These are phyloP conservation scores for Papilio helenus DNA, from an alignment of 1,140 invertebrate genomes.

Conservation along the genomic window DNA sequence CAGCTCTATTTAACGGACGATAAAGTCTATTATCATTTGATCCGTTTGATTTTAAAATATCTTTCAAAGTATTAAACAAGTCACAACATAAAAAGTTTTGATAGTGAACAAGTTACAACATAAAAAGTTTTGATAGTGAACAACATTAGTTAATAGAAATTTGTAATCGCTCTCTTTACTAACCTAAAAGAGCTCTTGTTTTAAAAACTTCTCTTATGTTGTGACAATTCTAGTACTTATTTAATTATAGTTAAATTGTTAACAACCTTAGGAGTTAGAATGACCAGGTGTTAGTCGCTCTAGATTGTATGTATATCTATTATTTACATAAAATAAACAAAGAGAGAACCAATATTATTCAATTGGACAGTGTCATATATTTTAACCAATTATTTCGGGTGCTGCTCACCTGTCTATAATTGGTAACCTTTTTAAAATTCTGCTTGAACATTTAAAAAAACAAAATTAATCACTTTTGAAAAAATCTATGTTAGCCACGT, in stretches of 20 bases:
- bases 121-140: background rate
- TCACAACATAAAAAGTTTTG: background rate
- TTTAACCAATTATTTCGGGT: conserved; percentile 55
- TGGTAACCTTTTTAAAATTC: conserved; percentile 42
- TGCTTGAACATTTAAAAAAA: conserved; percentile 40
- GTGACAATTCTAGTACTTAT: background rate
- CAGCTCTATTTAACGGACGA: background rate
- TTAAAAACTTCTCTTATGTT: background rate
- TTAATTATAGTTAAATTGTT: conserved; percentile 27
- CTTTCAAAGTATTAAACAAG: background rate
- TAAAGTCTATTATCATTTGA: background rate
- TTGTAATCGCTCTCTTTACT: background rate
- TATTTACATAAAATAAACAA: conserved; percentile 41
- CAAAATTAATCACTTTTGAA: conserved; percentile 66
- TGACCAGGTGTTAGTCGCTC: conserved; percentile 69
- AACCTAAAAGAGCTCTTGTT: background rate
- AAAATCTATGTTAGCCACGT: conserved; percentile 80
- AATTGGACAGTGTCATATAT: conserved; percentile 26
- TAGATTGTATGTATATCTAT: conserved; percentile 46
- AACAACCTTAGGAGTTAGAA: conserved; percentile 57
- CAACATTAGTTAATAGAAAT: background rate
- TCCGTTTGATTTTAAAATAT: background rate
- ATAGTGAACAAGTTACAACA: background rate
- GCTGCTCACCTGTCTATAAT: conserved; percentile 48
- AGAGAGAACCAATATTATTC: conserved; percentile 37